Conservation (phyloP, 30 jellyfish, hydroid and myxozoan genomes). For the Catostylus mosaicus region DNA sequence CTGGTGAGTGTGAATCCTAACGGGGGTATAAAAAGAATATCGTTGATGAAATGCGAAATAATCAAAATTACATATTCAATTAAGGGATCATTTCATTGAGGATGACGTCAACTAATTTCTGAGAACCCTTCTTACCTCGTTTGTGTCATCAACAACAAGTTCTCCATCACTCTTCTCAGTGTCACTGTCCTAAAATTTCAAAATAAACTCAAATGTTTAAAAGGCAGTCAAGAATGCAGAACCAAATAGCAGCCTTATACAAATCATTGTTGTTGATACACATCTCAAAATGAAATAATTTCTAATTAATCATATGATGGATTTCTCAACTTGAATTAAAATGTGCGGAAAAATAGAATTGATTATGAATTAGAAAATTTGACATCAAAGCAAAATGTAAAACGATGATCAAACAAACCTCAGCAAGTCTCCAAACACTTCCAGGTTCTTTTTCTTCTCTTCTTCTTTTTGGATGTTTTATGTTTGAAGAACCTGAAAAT, state of each 20-base stretch:
- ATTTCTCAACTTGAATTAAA: no score
- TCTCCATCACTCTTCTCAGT: constrained; percentile 99
- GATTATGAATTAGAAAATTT: no score
- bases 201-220: no score
- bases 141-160: constrained; percentile 95
- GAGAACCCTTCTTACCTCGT: constrained; percentile 94
- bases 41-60: neutral
- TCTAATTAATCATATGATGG: no score
- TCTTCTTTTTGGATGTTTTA: constrained; percentile 76
- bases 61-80: neutral
- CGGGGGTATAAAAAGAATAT: no score
- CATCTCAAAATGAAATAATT: no score
- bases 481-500: constrained; percentile 75
- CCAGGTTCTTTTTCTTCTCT: constrained; percentile 83
- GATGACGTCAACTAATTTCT: neutral
- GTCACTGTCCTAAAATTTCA: constrained; percentile 80
- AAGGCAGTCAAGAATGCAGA: no score
- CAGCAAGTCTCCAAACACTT: constrained; percentile 69
- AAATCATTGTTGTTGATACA: no score
- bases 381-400: no score
- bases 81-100: no score
- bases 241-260: no score
- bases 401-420: constrained; percentile 25
- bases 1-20: constrained; percentile 93
- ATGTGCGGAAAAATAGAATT: no score